A percentile compares a stretch with the other conserved stretches of the same genome.
phyloP scores from a whole-genome alignment of 2,797 vertebrate species.

The Crenuchus spilurus region DNA sequence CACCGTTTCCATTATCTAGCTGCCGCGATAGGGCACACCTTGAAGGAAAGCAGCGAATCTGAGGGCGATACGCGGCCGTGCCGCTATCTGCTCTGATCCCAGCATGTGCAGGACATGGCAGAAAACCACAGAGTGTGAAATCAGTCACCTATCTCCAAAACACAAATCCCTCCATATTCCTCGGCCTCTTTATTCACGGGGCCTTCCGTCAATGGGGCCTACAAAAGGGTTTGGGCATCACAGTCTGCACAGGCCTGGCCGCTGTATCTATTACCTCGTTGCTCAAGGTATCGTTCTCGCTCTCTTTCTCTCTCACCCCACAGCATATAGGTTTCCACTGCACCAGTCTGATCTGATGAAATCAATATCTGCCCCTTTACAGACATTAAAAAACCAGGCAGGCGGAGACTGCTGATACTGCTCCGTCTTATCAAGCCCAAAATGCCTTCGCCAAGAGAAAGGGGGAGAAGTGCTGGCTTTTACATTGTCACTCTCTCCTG shows the following conservation, averaged over 20 bases:
- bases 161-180: constrained; percentile 41
- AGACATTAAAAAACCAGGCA: constrained; percentile 59
- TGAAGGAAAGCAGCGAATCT: constrained; percentile 39
- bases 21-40: constrained; percentile 47
- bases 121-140: constrained; percentile 50
- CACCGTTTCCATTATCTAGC: constrained; percentile 54
- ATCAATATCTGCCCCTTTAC: constrained; percentile 70
- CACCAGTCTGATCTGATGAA: constrained; percentile 72
- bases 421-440: constrained; percentile 51
- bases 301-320: not conserved
- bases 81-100: constrained; percentile 48
- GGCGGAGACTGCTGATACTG: constrained; percentile 52
- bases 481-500: constrained; percentile 22
- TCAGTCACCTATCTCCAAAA: constrained; percentile 58
- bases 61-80: constrained; percentile 31
- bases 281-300: constrained; percentile 34
- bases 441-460: constrained; percentile 35
- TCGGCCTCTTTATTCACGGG: constrained; percentile 48
- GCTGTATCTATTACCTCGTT: constrained; percentile 56
- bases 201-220: constrained; percentile 66
- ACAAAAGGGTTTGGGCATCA: constrained; percentile 65
- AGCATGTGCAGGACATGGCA: constrained; percentile 39
- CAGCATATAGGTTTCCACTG: constrained; percentile 61
- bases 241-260: constrained; percentile 66
- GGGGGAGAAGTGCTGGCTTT: constrained; percentile 46